Base-by-base conservation (phyloP, 2,113 vertebrate species). In the Stegostoma tigrinum region DNA sequence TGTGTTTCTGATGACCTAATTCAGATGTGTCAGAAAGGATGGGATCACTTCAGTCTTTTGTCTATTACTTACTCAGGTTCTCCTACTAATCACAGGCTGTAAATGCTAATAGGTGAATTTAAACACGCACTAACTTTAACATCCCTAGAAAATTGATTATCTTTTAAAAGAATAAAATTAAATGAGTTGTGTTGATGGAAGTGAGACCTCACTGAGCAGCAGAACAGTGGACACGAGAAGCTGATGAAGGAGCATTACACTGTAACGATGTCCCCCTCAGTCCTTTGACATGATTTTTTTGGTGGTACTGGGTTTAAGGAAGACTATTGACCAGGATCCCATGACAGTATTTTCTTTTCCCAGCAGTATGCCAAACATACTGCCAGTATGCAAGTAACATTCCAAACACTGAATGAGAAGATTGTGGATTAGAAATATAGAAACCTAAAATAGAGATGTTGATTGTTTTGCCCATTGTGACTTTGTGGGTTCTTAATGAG, bases 1-100 rank as follows among this genome's bases (percentile, higher is more conserved):
- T 93, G 89, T 42, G 5, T 12, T 83, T 66, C 55, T 93, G 89
- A 66, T 67, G 89, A 93, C 66, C 89, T 66, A 93, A 93, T 93
- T 7, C 34, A n/a, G 34, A 93, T 23, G n/a, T 66, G 30, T 93
- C 61, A 93, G n/a, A 12, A 66, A 67, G 19, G 34, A 66, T 66
- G 34, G 61, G 17, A 34, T 93, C 34, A 67, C 30, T 34, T 66
- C 19, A 45, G 80, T 83, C 38, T 83, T 83, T 80, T 42, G 78
- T 80, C 55, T 64, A 64, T n/a, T 91, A n/a, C 89, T 10, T 21
- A 38, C 89, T 8, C 7, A 6, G 5, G n/a, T 6, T 67, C 55
- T 21, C 15, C 42, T 6, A 66, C 10, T 66, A n/a, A 61, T 38
- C 66, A 30, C 89, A 93, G 89, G 66, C 5, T 66, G 89, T 93